Conservation (phyloP, 92 coral and sea anemone species). For the Parazoanthus darwini region DNA sequence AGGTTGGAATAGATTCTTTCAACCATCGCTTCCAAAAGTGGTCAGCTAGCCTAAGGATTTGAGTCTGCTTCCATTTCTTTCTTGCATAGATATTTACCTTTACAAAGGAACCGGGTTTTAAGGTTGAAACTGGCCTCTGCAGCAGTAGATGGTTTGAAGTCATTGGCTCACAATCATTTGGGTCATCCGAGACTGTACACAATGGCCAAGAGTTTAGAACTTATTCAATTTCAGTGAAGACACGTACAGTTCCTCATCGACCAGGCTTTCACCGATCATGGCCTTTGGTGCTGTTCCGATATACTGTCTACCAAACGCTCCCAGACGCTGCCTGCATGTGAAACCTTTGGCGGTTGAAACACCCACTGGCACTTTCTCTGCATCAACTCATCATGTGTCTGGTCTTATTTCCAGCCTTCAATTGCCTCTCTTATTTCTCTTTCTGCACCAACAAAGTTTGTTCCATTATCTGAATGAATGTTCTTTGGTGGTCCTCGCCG, state of each 20-base stretch:
- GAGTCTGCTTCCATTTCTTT: conserved; percentile 65
- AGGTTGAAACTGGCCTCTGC: conserved; percentile 37
- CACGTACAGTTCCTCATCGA: conserved; percentile 56
- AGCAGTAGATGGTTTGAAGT: conserved; percentile 65
- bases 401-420: conserved; percentile 45
- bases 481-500: conserved; percentile 53
- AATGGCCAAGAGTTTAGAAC: conserved; percentile 58
- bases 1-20: conserved; percentile 60
- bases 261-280: conserved; percentile 50
- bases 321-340: conserved; percentile 58
- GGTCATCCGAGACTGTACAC: conserved; percentile 57
- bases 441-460: conserved; percentile 61
- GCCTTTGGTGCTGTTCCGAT: conserved; percentile 43
- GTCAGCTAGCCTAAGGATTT: conserved; percentile 47
- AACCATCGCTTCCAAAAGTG: conserved; percentile 59
- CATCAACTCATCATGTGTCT: conserved; percentile 39
- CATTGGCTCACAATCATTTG: conserved; percentile 50
- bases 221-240: conserved; percentile 55
- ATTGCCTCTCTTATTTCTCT: conserved; percentile 45
- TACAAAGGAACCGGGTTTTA: conserved; percentile 57
- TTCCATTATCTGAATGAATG: conserved; percentile 56
- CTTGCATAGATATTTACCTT: conserved; percentile 43
- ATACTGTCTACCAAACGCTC: conserved; percentile 56
- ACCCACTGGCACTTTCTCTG: conserved; percentile 58
- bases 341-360: conserved; percentile 62